phyloP scores from a whole-genome alignment of 37 sponge, comb jelly and placozoan species.

The Dysidea cf. avara region DNA sequence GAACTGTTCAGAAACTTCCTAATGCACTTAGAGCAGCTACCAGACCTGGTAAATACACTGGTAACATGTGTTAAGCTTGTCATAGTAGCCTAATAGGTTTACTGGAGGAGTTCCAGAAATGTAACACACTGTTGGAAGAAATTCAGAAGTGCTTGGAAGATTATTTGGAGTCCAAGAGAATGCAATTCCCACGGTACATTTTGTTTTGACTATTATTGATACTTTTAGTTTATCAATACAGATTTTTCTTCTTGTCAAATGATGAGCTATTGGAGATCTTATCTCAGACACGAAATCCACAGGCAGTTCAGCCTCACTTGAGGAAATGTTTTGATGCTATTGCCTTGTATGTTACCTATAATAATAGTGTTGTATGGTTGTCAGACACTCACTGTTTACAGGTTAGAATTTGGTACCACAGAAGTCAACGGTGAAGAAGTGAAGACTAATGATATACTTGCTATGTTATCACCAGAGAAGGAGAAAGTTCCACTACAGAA shows the following conservation, averaged over 20 bases:
- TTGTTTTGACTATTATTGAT: background rate
- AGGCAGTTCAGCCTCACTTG: conserved; percentile 97
- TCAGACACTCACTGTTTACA: background rate
- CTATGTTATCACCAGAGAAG: conserved; percentile 93
- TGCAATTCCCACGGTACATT: conserved; percentile 77
- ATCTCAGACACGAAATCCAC: conserved; percentile 96
- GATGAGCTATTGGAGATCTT: conserved; percentile 98
- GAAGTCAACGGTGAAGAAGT: conserved; percentile 65
- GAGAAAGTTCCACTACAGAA: conserved; percentile 81
- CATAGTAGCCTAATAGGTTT: conserved; percentile 48
- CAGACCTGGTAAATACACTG: conserved; percentile 59
- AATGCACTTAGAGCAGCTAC: conserved; percentile 86
- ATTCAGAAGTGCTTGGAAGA: conserved; percentile 99
- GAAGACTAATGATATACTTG: conserved; percentile 92
- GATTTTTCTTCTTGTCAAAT: conserved; percentile 96
- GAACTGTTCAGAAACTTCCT: conserved; percentile 78
- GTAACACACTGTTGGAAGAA: conserved; percentile 85
- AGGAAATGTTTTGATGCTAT: conserved; percentile 99
- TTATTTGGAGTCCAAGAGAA: conserved; percentile 91
- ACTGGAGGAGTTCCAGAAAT: conserved; percentile 88
- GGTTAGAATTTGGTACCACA: conserved; percentile 88
- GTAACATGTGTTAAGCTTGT: too few species aligned
- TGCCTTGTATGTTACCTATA: conserved; percentile 48
- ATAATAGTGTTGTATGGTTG: background rate
- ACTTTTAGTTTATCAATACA: background rate